Evolutionary conservation across 2,888 invertebrate genomes (phyloP).

Genomic region (Gerris lacustris): DNA sequence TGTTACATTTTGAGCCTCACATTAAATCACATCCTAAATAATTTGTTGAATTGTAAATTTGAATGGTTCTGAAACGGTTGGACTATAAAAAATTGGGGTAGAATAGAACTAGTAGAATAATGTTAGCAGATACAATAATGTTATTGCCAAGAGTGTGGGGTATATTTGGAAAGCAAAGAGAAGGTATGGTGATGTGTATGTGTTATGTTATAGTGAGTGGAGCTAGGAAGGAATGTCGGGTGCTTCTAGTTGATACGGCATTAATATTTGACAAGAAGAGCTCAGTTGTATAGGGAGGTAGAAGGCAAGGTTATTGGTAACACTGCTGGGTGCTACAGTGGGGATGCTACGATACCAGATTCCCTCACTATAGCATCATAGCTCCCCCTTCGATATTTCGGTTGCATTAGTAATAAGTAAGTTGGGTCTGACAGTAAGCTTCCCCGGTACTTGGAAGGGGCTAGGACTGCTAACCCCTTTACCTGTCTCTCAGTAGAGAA

Average conservation of each 20-base stretch:
- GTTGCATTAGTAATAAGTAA: slow-evolving; percentile 1
- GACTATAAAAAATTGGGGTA: too few relatives aligned
- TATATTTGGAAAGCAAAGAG: too few relatives aligned
- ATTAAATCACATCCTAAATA: too few relatives aligned
- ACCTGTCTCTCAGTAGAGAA: neutral
- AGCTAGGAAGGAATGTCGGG: neutral
- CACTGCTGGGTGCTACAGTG: neutral
- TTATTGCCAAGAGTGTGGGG: too few relatives aligned
- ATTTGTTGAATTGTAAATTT: too few relatives aligned
- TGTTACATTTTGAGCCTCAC: too few relatives aligned
- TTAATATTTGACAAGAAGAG: neutral
- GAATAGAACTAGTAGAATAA: too few relatives aligned
- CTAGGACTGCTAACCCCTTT: neutral
- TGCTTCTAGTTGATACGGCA: neutral
- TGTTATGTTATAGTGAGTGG: too few relatives aligned
- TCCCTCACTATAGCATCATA: neutral
- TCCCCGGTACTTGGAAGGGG: too few relatives aligned
- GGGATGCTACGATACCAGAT: neutral
- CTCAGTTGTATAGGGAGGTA: neutral
- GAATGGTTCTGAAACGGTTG: too few relatives aligned
- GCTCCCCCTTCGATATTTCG: neutral
- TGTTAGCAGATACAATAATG: too few relatives aligned
- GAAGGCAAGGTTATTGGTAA: neutral
- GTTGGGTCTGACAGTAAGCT: neutral
- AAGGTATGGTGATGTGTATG: too few relatives aligned